A percentile compares a stretch with the other conserved stretches of the same genome.
Conservation (phyloP, 2,113 vertebrate species). For the Eulemur macaco region DNA sequence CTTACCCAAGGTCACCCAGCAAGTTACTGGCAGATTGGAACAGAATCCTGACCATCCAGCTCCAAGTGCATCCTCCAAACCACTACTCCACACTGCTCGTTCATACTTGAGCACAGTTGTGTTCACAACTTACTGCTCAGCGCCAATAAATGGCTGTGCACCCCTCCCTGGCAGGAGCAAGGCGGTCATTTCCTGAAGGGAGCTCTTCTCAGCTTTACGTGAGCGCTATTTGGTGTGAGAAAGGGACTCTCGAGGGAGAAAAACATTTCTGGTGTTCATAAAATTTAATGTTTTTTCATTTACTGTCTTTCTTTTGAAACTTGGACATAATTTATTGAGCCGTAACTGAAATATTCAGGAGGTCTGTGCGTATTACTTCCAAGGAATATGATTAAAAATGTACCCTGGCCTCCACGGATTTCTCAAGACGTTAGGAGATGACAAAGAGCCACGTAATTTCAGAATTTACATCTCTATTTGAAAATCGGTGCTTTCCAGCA, state of each 20-base stretch:
- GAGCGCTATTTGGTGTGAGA: neutral
- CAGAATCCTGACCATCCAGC: neutral
- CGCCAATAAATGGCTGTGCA: fast-evolving
- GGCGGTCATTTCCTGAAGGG: neutral
- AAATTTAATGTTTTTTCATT: constrained; percentile 70
- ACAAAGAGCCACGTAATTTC: constrained; percentile 51
- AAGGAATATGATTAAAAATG: constrained; percentile 52
- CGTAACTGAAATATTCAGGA: constrained; percentile 62
- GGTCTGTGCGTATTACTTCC: constrained; percentile 13
- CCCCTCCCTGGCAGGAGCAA: neutral
- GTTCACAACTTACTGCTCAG: neutral
- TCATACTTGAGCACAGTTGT: fast-evolving
- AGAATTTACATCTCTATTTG: constrained; percentile 56
- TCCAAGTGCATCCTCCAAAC: neutral
- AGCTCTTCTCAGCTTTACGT: neutral
- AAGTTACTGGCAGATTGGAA: neutral
- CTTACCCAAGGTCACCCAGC: neutral
- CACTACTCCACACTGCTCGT: fast-evolving
- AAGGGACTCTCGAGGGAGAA: neutral
- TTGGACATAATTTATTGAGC: constrained; percentile 43
- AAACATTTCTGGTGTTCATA: constrained; percentile 49
- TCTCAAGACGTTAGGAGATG: constrained; percentile 24
- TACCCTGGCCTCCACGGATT: neutral
- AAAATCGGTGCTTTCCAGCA: neutral
- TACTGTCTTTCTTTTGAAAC: constrained; percentile 63